These are phyloP conservation scores for Ptychadena robeensis DNA, from an alignment of 2,797 vertebrate genomes.

Conservation along the genomic window DNA sequence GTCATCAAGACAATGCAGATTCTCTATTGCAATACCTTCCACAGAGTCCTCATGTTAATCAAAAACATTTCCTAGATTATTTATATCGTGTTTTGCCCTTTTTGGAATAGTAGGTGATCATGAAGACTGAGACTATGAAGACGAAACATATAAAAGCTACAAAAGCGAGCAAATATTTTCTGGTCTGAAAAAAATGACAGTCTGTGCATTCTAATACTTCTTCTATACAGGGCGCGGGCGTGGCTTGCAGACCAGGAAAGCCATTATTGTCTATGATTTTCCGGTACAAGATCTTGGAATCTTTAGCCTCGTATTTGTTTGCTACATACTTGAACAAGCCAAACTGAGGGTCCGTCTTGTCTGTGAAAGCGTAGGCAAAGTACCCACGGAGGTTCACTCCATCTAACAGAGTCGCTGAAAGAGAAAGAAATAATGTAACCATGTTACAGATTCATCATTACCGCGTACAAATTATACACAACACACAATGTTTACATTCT, in stretches of 20 bases:
- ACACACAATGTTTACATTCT: neutral
- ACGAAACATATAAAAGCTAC: slow-evolving; percentile 81
- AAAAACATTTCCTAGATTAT: slow-evolving; percentile 60
- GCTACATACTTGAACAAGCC: slow-evolving; percentile 86
- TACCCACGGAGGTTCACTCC: slow-evolving; percentile 90
- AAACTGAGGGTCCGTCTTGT: slow-evolving; percentile 86
- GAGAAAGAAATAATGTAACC: slow-evolving; percentile 26
- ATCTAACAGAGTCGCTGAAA: slow-evolving; percentile 86
- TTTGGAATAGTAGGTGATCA: slow-evolving; percentile 87
- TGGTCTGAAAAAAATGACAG: slow-evolving; percentile 76
- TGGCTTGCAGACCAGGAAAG: slow-evolving; percentile 76
- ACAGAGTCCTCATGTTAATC: neutral
- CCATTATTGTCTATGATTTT: slow-evolving; percentile 88
- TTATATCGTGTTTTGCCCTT: slow-evolving; percentile 74
- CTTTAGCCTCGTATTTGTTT: slow-evolving; percentile 84
- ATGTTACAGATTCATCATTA: neutral
- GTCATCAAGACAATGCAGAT: neutral
- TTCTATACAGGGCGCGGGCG: slow-evolving; percentile 75
- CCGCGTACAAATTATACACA: neutral
- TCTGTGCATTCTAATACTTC: slow-evolving; percentile 69
- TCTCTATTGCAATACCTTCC: neutral
- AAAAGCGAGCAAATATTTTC: slow-evolving; percentile 84
- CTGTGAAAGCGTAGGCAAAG: slow-evolving; percentile 91
- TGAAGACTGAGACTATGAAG: slow-evolving; percentile 81
- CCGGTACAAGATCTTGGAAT: slow-evolving; percentile 85